These are phyloP conservation scores for Euura lappo DNA, from an alignment of 1,140 invertebrate genomes.

Conservation along the genomic window DNA sequence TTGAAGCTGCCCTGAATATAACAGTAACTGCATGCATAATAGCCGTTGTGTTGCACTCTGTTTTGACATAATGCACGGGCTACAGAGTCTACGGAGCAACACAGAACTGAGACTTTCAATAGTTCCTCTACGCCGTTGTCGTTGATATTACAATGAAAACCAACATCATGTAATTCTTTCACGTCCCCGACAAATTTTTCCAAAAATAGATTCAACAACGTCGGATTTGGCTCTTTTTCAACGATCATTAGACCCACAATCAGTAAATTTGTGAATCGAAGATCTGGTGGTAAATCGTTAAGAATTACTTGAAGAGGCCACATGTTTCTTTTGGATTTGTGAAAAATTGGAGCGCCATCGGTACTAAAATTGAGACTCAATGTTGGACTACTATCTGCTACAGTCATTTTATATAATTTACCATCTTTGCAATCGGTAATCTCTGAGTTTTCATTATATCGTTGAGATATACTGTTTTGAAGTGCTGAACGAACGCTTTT, in stretches of 20 bases:
- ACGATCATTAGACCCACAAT: slow-evolving; percentile 18
- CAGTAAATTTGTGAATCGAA: slow-evolving; percentile 19
- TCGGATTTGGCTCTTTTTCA: slow-evolving; percentile 11
- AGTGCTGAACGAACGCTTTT: too few relatives aligned
- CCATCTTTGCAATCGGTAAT: too few relatives aligned
- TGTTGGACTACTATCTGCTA: too few relatives aligned
- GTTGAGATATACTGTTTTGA: too few relatives aligned
- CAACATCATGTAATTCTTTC: slow-evolving; percentile 12
- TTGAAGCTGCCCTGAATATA: neutral
- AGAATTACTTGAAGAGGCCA: slow-evolving; percentile 22
- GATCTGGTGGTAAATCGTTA: slow-evolving; percentile 18
- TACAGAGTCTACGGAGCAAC: slow-evolving; percentile 21
- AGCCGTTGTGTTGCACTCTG: slow-evolving; percentile 24
- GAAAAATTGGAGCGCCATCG: slow-evolving; percentile 11
- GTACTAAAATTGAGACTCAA: slow-evolving; percentile 7
- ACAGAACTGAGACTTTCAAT: slow-evolving; percentile 17
- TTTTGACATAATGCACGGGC: slow-evolving; percentile 23
- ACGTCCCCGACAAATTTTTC: slow-evolving; percentile 15
- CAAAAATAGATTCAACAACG: slow-evolving; percentile 15
- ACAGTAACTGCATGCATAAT: slow-evolving; percentile 15
- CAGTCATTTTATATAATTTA: too few relatives aligned
- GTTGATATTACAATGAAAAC: neutral
- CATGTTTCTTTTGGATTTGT: slow-evolving; percentile 19
- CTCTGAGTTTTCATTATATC: too few relatives aligned
- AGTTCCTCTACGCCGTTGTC: neutral